A percentile compares a stretch with the other conserved stretches of the same genome.
Evolutionary conservation across 30 jellyfish, hydroid and myxozoan species (phyloP).

Genomic region (Chrysaora quinquecirrha): DNA sequence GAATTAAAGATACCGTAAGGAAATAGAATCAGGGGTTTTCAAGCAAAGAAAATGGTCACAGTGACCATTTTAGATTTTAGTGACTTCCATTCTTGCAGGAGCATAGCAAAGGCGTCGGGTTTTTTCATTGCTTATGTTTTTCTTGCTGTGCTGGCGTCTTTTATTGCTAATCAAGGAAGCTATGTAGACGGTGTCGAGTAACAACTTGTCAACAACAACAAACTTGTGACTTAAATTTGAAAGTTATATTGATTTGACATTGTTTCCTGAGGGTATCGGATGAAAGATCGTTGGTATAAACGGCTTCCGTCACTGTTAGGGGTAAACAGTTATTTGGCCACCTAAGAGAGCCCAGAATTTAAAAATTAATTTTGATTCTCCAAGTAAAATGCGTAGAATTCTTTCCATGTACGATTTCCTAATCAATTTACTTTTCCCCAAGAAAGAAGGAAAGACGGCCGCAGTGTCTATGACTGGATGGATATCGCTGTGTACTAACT

Average conservation of each 20-base stretch:
- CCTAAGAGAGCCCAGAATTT: not conserved
- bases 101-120: too few relatives aligned
- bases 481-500: too few relatives aligned
- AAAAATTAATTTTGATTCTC: not conserved
- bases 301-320: not conserved
- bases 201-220: not conserved
- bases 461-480: too few relatives aligned
- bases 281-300: not conserved
- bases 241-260: not conserved
- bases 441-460: too few relatives aligned
- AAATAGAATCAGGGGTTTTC: too few relatives aligned
- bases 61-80: too few relatives aligned
- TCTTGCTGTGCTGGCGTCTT: constrained; percentile 62
- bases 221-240: not conserved
- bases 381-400: not conserved
- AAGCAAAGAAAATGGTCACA: too few relatives aligned
- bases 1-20: too few relatives aligned
- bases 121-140: not conserved
- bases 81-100: too few relatives aligned
- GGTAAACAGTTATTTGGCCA: not conserved
- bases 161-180: constrained; percentile 4
- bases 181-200: not conserved
- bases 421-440: too few relatives aligned
- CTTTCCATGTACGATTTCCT: not conserved
- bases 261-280: not conserved